A percentile compares a stretch with the other conserved stretches of the same genome.
These are phyloP conservation scores for Halictus ligatus DNA, from an alignment of 2,888 invertebrate species.

Conservation along the genomic window DNA sequence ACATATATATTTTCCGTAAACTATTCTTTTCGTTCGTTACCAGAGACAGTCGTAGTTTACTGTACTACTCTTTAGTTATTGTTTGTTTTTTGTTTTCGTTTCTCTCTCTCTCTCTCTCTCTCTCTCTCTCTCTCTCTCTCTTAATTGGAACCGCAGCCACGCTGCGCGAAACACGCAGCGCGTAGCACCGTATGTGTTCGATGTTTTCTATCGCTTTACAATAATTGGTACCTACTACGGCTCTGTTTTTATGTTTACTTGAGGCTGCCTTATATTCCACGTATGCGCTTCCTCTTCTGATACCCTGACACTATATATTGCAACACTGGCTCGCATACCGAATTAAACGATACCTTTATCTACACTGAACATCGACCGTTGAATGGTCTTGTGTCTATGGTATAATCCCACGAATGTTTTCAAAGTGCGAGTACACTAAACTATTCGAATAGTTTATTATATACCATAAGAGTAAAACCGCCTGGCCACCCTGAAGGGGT, in stretches of 20 bases:
- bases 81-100: background rate
- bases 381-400: background rate
- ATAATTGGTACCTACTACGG: constrained; percentile 41
- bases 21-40: constrained; percentile 48
- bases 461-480: background rate
- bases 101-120: background rate
- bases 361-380: background rate
- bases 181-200: constrained; percentile 55
- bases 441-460: background rate
- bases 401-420: background rate
- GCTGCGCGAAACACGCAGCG: constrained; percentile 41
- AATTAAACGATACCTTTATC: constrained; percentile 2
- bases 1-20: constrained; percentile 33
- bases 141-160: constrained; percentile 37
- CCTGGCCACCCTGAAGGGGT: background rate
- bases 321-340: constrained; percentile 21
- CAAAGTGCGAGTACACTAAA: background rate
- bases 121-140: background rate
- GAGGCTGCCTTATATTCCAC: constrained; percentile 63
- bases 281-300: constrained; percentile 44
- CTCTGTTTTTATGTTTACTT: constrained; percentile 60
- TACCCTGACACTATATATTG: constrained; percentile 25
- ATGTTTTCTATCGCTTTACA: constrained; percentile 60
- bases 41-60: constrained; percentile 34
- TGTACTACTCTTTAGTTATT: background rate